Base-by-base conservation (phyloP, 2,888 invertebrate genomes). In the Drosophila lacicola region DNA sequence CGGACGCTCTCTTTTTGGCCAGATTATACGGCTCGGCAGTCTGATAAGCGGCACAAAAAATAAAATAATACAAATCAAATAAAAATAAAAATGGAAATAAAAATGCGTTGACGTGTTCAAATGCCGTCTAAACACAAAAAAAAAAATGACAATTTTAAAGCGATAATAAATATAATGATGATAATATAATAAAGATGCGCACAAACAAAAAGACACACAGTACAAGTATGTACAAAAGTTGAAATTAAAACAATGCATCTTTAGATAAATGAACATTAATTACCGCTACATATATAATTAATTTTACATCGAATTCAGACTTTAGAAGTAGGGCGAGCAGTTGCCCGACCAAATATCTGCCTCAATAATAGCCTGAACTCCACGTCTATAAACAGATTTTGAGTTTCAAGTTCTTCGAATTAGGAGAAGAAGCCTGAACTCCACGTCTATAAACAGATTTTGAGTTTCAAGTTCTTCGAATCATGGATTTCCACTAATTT, bases 91-190 rank as follows among this genome's bases (percentile, higher is more conserved):
- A 9, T 41, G 14, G 14, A 19, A 6, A 29, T 19, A 50, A n/a
- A 33, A 60, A 29, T 44, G 10, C 54, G 63, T 62, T 73, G 84
- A 84, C 80, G 80, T 84, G 80, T 79, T 75, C 76, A 58, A 75
- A 78, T 75, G 76, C 49, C 67, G 37, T 45, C 19, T 37, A 82
- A 66, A 33, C 57, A 57, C 45, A 21, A 9, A n/a, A 58, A 29
- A 46, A 39, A 41, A 58, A 47, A 37, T 45, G 13, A 39, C 25
- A 34, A 54, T 53, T 19, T 25, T 25, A 6, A 37, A 36, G 13
- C 34, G n/a, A 17, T 25, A 19, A 58, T 54, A 41, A 44, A 34
- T 36, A 36, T 36, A 34, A 19, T 39, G 45, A 60, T 60, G 60
- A 64, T 41, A 55, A 21, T 37, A 8, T 14, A 8, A 25, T 8